Percentiles rank a stretch among this genome's conserved stretches.
phyloP scores from a whole-genome alignment of 2,113 vertebrate species.

The Carollia perspicillata region DNA sequence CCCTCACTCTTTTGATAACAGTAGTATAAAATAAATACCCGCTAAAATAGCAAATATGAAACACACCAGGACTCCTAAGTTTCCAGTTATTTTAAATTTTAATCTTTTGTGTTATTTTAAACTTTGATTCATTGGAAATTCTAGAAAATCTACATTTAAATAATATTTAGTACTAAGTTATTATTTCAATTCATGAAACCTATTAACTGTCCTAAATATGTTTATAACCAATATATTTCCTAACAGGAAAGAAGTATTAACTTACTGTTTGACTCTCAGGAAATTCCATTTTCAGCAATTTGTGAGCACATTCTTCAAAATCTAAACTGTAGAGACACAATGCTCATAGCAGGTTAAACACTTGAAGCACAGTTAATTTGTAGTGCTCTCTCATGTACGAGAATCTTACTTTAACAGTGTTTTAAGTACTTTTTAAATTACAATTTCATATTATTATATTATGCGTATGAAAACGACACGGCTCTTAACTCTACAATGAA shows the following conservation, averaged over 20 bases:
- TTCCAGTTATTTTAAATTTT: neutral
- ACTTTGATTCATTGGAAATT: conserved; percentile 18
- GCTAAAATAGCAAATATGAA: neutral
- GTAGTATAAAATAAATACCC: neutral
- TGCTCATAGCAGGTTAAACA: conserved; percentile 9
- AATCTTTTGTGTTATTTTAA: neutral
- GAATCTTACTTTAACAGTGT: neutral
- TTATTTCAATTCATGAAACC: conserved; percentile 15
- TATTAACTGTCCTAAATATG: conserved; percentile 13
- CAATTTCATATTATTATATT: neutral
- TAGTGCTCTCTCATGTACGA: neutral
- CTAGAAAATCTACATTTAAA: conserved; percentile 2
- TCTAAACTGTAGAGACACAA: conserved; percentile 89
- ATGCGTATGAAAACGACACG: neutral
- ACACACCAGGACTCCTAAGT: neutral
- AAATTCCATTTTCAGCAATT: conserved; percentile 98
- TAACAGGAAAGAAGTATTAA: neutral
- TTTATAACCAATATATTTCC: neutral
- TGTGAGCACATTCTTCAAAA: conserved; percentile 99
- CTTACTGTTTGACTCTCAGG: conserved; percentile 96
- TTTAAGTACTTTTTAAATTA: neutral
- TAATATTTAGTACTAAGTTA: neutral
- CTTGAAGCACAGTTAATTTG: neutral
- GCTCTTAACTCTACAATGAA: neutral
- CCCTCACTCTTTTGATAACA: neutral